These are phyloP conservation scores for Andricus grossulariae DNA, from an alignment of 1,140 invertebrate species.

Conservation along the genomic window DNA sequence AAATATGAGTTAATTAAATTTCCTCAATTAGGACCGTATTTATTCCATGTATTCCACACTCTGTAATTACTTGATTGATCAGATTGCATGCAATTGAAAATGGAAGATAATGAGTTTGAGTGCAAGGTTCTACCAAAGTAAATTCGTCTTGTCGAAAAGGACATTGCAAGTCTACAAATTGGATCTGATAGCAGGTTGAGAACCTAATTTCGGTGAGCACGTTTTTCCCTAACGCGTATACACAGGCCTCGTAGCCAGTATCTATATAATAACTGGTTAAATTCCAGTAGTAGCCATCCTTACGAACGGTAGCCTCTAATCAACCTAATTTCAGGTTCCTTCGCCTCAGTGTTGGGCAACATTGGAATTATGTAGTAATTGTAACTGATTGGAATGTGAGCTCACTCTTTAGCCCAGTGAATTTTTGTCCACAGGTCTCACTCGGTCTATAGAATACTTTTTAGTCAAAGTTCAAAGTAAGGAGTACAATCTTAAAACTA, in stretches of 20 bases:
- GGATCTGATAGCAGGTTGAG: constrained; percentile 34
- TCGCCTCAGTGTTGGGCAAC: constrained; percentile 66
- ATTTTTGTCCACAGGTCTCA: neutral
- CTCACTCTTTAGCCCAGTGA: constrained; percentile 48
- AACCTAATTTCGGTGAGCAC: constrained; percentile 51
- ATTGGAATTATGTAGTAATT: constrained; percentile 75
- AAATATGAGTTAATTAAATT: no score
- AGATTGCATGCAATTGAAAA: constrained; percentile 7
- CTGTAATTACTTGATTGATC: constrained; percentile 2
- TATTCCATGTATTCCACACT: no score
- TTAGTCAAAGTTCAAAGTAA: no score
- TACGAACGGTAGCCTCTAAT: constrained; percentile 76
- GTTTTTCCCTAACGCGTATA: constrained; percentile 49
- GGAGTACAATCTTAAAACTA: no score
- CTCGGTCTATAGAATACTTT: neutral
- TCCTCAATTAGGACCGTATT: no score
- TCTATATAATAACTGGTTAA: constrained; percentile 75
- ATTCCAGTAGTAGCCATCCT: constrained; percentile 76
- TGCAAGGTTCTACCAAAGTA: neutral
- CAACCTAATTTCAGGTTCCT: constrained; percentile 74
- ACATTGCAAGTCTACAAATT: constrained; percentile 28
- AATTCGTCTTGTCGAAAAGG: constrained; percentile 28
- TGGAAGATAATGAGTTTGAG: constrained; percentile 19
- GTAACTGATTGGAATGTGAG: constrained; percentile 73
- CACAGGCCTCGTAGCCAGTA: constrained; percentile 49